Base-by-base conservation (phyloP, 2,888 invertebrate genomes). In the Drosophila rellima region DNA sequence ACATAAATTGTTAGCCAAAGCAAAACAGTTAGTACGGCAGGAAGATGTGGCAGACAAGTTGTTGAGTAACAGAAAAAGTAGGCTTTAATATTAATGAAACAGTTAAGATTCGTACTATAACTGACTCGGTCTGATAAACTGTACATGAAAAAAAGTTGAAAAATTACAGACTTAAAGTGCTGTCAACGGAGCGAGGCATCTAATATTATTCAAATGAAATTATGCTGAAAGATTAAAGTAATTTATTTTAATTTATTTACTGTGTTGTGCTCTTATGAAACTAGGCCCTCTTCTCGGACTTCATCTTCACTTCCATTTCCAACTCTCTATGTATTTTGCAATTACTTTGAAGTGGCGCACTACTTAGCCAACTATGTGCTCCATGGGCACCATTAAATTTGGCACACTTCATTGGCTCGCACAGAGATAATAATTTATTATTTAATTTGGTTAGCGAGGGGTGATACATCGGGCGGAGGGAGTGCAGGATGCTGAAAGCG, bases 391-490 rank as follows among this genome's bases (percentile, higher is more conserved):
- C 84, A 81, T 85, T 89, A 89, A 84, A 83, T 87, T 87, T 84
- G 88, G 78, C 80, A 85, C 89, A 87, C 82, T 85, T 89, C 88
- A 85, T 85, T 84, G 85, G 85, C 78, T 76, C 68, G 80, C 77
- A 63, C 70, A 62, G 73, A 80, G 82, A 89, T 85, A 87, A 85
- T 85, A 85, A 85, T 85, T 85, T 85, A 89, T 85, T 85, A 85
- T 85, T 85, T 84, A 81, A 85, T 85, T 89, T 85, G 51, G 54
- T 33, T 62, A 56, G 68, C 60, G 37, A 50, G 42, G 51, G 33
- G 20, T 29, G 47, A 10, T n/a, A 15, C n/a, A 1, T n/a, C n/a
- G n/a, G 15, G 39, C 37, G 18, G 10, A 20, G 40, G 48, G 51
- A 56, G 48, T 59, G 47, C 26, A 52, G 40, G 57, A 18, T 11